phyloP scores from a whole-genome alignment of 2,113 vertebrate species.

The Octodon degus region DNA sequence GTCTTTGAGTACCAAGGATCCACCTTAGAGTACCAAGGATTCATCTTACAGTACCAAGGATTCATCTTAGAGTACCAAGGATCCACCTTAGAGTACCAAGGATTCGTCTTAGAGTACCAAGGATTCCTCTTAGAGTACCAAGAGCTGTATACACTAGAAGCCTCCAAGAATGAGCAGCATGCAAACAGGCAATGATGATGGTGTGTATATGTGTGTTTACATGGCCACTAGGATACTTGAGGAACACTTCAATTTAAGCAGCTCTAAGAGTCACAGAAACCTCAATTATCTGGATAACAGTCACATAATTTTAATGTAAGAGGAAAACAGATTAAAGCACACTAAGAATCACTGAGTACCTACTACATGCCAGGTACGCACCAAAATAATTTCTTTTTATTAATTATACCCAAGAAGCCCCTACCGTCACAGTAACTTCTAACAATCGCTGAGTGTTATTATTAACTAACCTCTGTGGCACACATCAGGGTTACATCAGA shows the following conservation, averaged over 20 bases:
- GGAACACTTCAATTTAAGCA: not conserved
- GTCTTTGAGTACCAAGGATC: too few relatives aligned
- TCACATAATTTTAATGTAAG: not conserved
- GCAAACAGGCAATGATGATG: not conserved
- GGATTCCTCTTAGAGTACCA: not conserved
- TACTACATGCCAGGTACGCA: not conserved
- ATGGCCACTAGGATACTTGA: not conserved
- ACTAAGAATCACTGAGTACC: not conserved
- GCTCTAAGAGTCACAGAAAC: not conserved
- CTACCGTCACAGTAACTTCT: not conserved
- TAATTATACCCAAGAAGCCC: not conserved
- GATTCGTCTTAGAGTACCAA: not conserved
- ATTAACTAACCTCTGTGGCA: not conserved
- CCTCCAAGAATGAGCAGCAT: not conserved
- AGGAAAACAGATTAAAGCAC: not conserved
- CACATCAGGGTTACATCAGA: not conserved
- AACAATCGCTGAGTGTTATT: not conserved
- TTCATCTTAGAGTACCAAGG: not conserved
- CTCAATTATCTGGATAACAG: conserved; percentile 20
- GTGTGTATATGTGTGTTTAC: not conserved
- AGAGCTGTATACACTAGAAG: not conserved
- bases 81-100: not conserved
- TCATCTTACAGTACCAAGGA: too few relatives aligned
- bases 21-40: too few relatives aligned
- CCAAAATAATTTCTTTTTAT: not conserved